Conservation (phyloP, 2,113 vertebrate species). For the Dissostichus mawsoni region DNA sequence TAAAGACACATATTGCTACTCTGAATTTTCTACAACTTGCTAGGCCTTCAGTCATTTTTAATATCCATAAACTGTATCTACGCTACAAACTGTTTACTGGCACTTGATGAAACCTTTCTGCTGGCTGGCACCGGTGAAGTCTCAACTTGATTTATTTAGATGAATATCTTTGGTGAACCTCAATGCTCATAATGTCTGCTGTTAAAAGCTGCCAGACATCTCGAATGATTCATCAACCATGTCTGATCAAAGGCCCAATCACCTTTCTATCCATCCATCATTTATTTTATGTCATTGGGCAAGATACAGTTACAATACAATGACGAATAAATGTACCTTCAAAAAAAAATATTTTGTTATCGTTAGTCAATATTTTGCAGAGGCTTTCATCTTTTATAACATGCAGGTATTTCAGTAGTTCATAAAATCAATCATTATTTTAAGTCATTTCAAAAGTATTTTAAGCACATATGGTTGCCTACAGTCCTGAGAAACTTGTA, state of each 20-base stretch:
- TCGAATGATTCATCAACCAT: conserved; percentile 9
- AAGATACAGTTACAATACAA: neutral
- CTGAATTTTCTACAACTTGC: neutral
- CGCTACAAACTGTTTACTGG: neutral
- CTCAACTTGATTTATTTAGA: conserved; percentile 19
- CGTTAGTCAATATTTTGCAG: no score
- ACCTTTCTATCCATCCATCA: neutral
- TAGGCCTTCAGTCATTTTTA: neutral
- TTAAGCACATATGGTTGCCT: neutral
- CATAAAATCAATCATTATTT: neutral
- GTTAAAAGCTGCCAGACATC: conserved; percentile 9
- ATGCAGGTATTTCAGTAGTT: neutral
- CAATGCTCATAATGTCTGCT: neutral
- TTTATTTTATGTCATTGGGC: neutral
- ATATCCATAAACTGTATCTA: neutral
- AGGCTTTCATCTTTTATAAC: neutral
- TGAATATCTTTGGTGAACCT: conserved; percentile 9
- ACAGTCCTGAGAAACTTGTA: neutral
- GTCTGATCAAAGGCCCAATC: conserved; percentile 9
- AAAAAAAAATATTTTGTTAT: neutral
- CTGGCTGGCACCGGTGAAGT: conserved; percentile 5
- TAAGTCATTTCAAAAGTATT: neutral
- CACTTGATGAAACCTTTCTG: neutral
- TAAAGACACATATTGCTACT: neutral
- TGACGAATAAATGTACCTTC: neutral